phyloP scores from a whole-genome alignment of 2,888 invertebrate genomes.

The Diaprepes abbreviatus region DNA sequence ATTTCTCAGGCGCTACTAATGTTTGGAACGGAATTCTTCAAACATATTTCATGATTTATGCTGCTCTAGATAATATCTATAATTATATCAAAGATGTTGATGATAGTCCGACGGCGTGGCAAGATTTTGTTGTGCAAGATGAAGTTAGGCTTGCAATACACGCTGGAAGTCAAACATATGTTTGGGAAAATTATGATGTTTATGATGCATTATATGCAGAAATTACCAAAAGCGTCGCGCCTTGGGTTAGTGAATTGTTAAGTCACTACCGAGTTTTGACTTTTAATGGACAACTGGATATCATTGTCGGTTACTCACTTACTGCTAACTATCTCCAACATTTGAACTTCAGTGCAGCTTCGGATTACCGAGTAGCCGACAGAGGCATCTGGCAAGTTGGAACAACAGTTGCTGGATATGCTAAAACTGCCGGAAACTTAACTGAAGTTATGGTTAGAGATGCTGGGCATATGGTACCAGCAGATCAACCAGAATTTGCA shows the following conservation, averaged over 20 bases:
- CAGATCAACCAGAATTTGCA: slow-evolving; percentile 82
- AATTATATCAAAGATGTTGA: slow-evolving; percentile 21
- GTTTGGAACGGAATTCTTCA: slow-evolving; percentile 74
- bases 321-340: slow-evolving; percentile 84
- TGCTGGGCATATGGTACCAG: slow-evolving; percentile 85
- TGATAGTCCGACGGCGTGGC: slow-evolving; percentile 16
- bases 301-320: slow-evolving; percentile 89
- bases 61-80: slow-evolving; percentile 20
- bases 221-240: slow-evolving; percentile 85
- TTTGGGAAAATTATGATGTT: slow-evolving; percentile 71
- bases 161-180: slow-evolving; percentile 84
- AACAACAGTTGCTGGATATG: slow-evolving; percentile 79
- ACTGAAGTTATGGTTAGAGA: slow-evolving; percentile 80
- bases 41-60: background rate
- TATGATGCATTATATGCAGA: slow-evolving; percentile 81
- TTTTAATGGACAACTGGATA: slow-evolving; percentile 92
- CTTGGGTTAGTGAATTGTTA: slow-evolving; percentile 78
- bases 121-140: slow-evolving; percentile 57
- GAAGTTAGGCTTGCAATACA: slow-evolving; percentile 82
- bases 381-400: slow-evolving; percentile 77
- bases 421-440: slow-evolving; percentile 76
- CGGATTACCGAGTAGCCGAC: slow-evolving; percentile 75
- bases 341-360: slow-evolving; percentile 77
- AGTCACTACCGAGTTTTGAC: slow-evolving; percentile 80
- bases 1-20: slow-evolving; percentile 79